phyloP scores from a whole-genome alignment of 2,797 vertebrate genomes.

The Premnoplex brunnescens region DNA sequence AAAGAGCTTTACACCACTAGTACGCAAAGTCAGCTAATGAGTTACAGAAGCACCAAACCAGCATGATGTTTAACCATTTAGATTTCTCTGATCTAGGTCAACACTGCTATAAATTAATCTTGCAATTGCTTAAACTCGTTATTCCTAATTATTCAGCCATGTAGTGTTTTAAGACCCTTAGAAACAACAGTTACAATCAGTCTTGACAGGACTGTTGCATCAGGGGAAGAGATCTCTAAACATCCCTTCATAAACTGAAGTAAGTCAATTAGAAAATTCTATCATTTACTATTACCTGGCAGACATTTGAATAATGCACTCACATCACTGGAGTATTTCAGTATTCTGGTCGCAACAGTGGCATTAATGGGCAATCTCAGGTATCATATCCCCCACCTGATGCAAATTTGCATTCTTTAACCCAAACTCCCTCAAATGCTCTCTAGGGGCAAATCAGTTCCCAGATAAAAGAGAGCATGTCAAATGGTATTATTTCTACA shows the following conservation, averaged over 20 bases:
- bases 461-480: not conserved
- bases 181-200: not conserved
- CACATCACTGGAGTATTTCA: not conserved
- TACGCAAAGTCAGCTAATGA: not conserved
- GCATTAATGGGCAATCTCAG: not conserved
- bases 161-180: not conserved
- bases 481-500: not conserved
- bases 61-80: not conserved
- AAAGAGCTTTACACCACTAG: not conserved
- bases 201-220: not conserved
- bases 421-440: not conserved
- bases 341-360: not conserved
- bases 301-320: not conserved
- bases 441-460: not conserved
- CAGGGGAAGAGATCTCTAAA: not conserved
- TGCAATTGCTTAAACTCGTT: not conserved
- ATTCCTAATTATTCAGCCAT: not conserved
- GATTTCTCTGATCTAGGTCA: not conserved
- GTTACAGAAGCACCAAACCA: not conserved
- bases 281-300: not conserved
- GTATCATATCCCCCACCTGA: not conserved
- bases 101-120: not conserved
- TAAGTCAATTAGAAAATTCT: not conserved
- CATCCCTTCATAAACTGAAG: not conserved
- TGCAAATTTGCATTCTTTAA: not conserved